Base-by-base conservation (phyloP, 1,140 invertebrate species). In the Scaptomyza hsui region DNA sequence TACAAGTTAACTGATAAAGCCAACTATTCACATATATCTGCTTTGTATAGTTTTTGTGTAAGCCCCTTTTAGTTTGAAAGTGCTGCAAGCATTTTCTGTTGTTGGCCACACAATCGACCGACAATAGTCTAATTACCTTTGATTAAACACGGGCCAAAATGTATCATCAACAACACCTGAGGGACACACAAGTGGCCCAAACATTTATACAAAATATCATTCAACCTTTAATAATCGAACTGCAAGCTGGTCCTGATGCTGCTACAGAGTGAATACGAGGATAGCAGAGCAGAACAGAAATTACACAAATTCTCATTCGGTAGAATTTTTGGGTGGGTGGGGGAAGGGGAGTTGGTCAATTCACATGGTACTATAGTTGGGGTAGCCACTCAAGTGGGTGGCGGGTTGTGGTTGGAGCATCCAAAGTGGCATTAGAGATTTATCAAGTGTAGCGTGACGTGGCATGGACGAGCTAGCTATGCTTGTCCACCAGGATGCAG, bases 361-460 rank as follows among this genome's bases (percentile, higher is more conserved):
- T 57, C 57, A 29, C 6, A 29, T 29, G 6, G 6, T 9, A 29
- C 7, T 41, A 65, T 32, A 39, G 15, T 37, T 19, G 39, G 42
- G 24, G 61, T 64, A 60, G 56, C 45, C 35, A 78, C 74, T 77
- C 75, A 67, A 60, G 42, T 62, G 67, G 59, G 69, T 4, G 37
- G 44, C 48, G 48, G 44, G 26, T 12, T 42, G 13, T 85, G 81
- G 80, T 80, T 86, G 80, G 81, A 71, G 75, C 81, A 77, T 73
- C 75, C 82, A 86, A 86, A 86, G 81, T 86, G 82, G 81, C 81
- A 86, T 86, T 86, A 86, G 81, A 88, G 81, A 86, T 86, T 86
- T 86, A 86, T 86, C 81, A 86, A 86, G 81, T 86, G 82, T 86
- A 81, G 78, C 82, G 82, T 85, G 81, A 85, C 81, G 81, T 75